These are phyloP conservation scores for Cataglyphis albicans DNA, from an alignment of 2,888 invertebrate genomes.

Conservation along the genomic window DNA sequence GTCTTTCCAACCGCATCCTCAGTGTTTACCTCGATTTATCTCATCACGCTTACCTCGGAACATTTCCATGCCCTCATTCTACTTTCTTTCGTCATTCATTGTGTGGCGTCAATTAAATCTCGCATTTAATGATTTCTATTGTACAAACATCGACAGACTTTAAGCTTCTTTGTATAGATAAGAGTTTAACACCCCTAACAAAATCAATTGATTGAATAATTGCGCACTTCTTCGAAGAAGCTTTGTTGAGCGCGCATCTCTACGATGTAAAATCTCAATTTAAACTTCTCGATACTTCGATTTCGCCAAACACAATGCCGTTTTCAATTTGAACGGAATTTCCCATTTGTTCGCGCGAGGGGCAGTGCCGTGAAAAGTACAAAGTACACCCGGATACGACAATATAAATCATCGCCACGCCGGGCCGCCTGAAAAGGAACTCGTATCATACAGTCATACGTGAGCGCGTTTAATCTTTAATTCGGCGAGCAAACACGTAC, in stretches of 20 bases:
- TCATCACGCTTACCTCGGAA: background rate
- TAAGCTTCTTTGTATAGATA: background rate
- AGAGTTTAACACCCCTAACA: background rate
- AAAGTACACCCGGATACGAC: conserved; percentile 30
- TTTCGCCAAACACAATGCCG: conserved; percentile 16
- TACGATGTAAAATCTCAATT: conserved; percentile 28
- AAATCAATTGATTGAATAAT: background rate
- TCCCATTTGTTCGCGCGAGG: conserved; percentile 59
- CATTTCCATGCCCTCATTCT: background rate
- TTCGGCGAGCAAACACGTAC: conserved; percentile 65
- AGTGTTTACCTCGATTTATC: conserved; percentile 8
- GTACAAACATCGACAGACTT: background rate
- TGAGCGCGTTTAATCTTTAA: conserved; percentile 54
- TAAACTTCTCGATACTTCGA: conserved; percentile 19
- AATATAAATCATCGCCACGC: conserved; percentile 40
- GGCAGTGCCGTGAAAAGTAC: conserved; percentile 34
- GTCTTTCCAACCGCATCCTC: conserved; percentile 32
- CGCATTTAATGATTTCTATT: conserved; percentile 19
- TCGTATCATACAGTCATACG: conserved; percentile 24
- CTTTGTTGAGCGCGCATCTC: background rate
- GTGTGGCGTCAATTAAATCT: conserved; percentile 16
- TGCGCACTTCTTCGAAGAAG: background rate
- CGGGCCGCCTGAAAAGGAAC: conserved; percentile 13
- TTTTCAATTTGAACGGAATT: conserved; percentile 56
- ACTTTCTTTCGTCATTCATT: background rate